Evolutionary conservation across 2,797 vertebrate species (phyloP).

Genomic region (Catostomus latipinnis): DNA sequence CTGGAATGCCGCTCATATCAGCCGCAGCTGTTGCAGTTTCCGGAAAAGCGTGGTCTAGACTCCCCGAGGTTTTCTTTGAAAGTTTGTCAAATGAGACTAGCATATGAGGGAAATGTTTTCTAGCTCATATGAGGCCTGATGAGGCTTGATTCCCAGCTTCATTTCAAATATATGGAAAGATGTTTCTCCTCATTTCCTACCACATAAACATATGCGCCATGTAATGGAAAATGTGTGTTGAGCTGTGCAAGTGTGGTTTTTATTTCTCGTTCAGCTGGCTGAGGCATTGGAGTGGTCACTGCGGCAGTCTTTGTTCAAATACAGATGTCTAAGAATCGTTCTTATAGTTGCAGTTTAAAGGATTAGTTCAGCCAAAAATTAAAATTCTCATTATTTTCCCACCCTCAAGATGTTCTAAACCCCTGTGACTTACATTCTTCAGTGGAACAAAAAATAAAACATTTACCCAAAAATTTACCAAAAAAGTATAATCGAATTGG

Average conservation of each 20-base stretch:
- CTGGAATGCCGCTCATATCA: slow-evolving; percentile 25
- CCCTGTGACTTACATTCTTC: too few species aligned
- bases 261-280: not conserved
- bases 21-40: slow-evolving; percentile 27
- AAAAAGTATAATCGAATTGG: too few species aligned
- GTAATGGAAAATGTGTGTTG: slow-evolving; percentile 34
- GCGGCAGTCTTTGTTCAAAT: not conserved
- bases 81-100: slow-evolving; percentile 19
- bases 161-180: slow-evolving; percentile 50
- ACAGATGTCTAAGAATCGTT: not conserved
- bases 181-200: slow-evolving; percentile 44
- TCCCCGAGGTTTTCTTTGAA: slow-evolving; percentile 38
- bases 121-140: slow-evolving; percentile 51
- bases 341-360: too few species aligned
- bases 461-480: too few species aligned
- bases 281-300: slow-evolving; percentile 2
- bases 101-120: slow-evolving; percentile 45
- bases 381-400: too few species aligned
- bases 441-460: too few species aligned
- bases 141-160: slow-evolving; percentile 51
- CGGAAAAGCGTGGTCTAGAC: slow-evolving; percentile 23
- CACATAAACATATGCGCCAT: slow-evolving; percentile 19
- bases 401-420: too few species aligned
- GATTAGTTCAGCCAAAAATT: too few species aligned
- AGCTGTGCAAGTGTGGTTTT: slow-evolving; percentile 1